phyloP scores from a whole-genome alignment of 2,113 vertebrate species.

The Desmodus rotundus region DNA sequence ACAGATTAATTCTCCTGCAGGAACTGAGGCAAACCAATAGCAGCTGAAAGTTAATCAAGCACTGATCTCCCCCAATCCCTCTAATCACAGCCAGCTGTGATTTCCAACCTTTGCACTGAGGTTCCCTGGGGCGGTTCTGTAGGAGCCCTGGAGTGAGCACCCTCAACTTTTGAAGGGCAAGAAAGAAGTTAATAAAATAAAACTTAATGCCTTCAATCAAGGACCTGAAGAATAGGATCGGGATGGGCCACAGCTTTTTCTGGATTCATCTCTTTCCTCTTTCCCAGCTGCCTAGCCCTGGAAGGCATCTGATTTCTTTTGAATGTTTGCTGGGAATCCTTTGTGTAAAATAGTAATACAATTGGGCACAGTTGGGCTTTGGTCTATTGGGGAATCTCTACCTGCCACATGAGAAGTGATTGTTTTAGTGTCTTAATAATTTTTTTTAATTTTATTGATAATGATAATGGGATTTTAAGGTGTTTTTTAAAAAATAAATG shows the following conservation, averaged over 20 bases:
- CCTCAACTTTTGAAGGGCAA: constrained; percentile 79
- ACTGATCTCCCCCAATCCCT: constrained; percentile 83
- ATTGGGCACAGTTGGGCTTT: neutral
- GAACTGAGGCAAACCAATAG: constrained; percentile 83
- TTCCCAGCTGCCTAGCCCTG: constrained; percentile 75
- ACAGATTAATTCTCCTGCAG: constrained; percentile 84
- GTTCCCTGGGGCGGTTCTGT: constrained; percentile 72
- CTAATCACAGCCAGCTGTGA: constrained; percentile 87
- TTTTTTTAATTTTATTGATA: neutral
- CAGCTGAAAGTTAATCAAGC: constrained; percentile 85
- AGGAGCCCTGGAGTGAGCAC: constrained; percentile 68
- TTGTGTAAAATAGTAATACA: neutral
- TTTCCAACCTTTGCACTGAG: constrained; percentile 77
- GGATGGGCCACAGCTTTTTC: constrained; percentile 73
- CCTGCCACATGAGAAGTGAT: neutral
- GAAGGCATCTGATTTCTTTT: constrained; percentile 15
- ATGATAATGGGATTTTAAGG: neutral
- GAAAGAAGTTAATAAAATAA: constrained; percentile 86
- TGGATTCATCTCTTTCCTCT: constrained; percentile 80
- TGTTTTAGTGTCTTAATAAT: neutral
- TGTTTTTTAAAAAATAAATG: neutral
- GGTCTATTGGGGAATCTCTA: neutral
- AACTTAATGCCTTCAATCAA: constrained; percentile 82
- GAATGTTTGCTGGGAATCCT: neutral
- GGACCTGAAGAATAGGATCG: constrained; percentile 67